Conservation (phyloP, 1,140 invertebrate species). For the Drosophila lacertosa region DNA sequence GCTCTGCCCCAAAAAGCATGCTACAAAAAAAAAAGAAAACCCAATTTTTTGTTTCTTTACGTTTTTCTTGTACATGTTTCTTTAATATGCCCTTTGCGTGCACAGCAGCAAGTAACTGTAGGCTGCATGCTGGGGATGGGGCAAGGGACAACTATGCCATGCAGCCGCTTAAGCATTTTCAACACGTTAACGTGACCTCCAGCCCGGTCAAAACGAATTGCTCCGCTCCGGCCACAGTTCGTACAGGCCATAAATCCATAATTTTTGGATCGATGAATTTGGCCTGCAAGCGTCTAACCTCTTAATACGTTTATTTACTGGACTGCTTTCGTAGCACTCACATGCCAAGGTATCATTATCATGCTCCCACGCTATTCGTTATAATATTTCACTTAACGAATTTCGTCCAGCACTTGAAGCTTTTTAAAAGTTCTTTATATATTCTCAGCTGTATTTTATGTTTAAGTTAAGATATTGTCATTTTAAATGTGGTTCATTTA, state of each 20-base stretch:
- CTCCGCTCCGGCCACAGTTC: neutral
- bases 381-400: neutral
- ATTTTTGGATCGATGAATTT: constrained; percentile 22
- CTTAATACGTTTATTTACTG: neutral
- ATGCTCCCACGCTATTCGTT: constrained; percentile 11
- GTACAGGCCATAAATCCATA: constrained; percentile 2
- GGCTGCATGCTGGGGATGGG: no score
- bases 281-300: no score
- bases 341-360: constrained; percentile 30
- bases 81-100: constrained; percentile 73
- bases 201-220: neutral
- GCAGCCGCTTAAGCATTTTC: constrained; percentile 64
- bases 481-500: no score
- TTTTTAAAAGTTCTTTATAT: no score
- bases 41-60: neutral
- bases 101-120: constrained; percentile 27
- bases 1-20: constrained; percentile 10
- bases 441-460: no score
- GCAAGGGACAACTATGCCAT: constrained; percentile 6
- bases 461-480: no score
- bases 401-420: constrained; percentile 1
- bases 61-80: constrained; percentile 15
- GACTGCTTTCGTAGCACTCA: neutral
- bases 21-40: constrained; percentile 24
- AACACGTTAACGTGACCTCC: constrained; percentile 59